A percentile compares a stretch with the other conserved stretches of the same genome.
These are phyloP conservation scores for Aythya baeri DNA, from an alignment of 2,113 vertebrate genomes.

Conservation along the genomic window DNA sequence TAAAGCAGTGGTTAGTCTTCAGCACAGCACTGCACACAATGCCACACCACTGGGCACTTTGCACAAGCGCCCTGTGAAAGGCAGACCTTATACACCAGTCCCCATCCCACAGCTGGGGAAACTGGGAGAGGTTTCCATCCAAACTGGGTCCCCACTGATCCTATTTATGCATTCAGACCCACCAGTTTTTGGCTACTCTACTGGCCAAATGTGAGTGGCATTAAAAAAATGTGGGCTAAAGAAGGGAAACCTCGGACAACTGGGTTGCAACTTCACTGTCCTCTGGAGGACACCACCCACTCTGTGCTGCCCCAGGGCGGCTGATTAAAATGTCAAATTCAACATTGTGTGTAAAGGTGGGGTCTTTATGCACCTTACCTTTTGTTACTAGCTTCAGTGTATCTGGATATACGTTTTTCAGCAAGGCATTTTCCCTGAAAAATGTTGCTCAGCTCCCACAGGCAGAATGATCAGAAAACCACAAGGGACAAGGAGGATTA, in stretches of 20 bases:
- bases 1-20: neutral
- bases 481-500: neutral
- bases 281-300: neutral
- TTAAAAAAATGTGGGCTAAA: neutral
- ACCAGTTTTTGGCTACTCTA: neutral
- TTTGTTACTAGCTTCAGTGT: neutral
- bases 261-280: fast-evolving
- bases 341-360: neutral
- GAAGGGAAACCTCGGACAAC: neutral
- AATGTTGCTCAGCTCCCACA: neutral
- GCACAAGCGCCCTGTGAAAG: neutral
- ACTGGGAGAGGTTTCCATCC: neutral
- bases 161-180: neutral
- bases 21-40: neutral
- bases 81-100: neutral
- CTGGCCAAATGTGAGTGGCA: neutral
- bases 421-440: neutral
- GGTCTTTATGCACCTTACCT: fast-evolving
- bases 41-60: neutral
- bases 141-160: neutral
- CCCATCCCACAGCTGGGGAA: neutral
- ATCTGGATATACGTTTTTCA: neutral
- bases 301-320: neutral
- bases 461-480: neutral
- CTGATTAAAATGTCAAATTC: neutral